A percentile compares a stretch with the other conserved stretches of the same genome.
Conservation (phyloP, 2,888 invertebrate species). For the Yponomeuta malinellus region DNA sequence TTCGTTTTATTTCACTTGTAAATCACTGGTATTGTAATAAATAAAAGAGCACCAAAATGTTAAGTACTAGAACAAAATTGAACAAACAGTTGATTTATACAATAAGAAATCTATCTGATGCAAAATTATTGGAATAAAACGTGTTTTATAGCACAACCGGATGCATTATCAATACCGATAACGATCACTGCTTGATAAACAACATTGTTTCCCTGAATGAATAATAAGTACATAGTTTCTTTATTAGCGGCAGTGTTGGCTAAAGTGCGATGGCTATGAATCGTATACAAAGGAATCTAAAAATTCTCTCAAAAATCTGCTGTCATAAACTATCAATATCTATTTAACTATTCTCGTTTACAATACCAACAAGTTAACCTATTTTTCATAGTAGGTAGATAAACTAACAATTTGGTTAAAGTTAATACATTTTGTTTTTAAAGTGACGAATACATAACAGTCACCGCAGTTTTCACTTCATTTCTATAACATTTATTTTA, state of each 20-base stretch:
- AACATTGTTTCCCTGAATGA: no score
- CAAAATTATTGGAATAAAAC: neutral
- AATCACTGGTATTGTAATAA: constrained; percentile 1
- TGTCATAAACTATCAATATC: constrained; percentile 1
- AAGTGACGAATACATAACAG: constrained; percentile 1
- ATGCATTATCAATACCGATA: neutral
- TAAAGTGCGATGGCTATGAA: no score
- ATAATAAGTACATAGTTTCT: no score
- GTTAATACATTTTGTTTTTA: constrained; percentile 11
- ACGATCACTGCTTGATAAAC: neutral
- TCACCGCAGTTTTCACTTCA: neutral
- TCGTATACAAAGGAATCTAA: neutral
- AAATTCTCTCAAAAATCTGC: neutral
- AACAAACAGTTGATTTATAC: neutral
- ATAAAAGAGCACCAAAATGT: constrained; percentile 9
- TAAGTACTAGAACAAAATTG: neutral
- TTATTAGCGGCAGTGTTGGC: no score
- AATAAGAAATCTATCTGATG: neutral
- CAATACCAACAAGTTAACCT: constrained; percentile 7
- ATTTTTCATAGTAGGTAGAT: neutral
- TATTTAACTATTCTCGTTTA: constrained; percentile 1
- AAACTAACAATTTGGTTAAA: constrained; percentile 7
- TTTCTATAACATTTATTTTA: neutral
- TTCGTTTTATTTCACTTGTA: neutral
- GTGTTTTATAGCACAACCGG: neutral